These are phyloP conservation scores for Melanotaenia pygmaea DNA, from an alignment of 2,797 vertebrate genomes.

Conservation along the genomic window DNA sequence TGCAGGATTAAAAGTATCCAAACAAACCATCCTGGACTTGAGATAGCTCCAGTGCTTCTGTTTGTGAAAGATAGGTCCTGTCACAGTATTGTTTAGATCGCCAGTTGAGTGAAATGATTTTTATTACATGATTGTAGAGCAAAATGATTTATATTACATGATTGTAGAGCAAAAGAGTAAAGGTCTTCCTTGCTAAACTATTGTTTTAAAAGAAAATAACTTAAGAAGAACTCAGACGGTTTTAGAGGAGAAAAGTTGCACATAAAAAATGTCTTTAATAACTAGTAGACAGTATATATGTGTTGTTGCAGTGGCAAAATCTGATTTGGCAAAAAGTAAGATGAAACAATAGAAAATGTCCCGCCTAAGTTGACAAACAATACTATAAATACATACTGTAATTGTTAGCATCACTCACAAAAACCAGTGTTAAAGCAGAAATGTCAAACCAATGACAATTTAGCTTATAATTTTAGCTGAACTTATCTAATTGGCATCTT, in stretches of 20 bases:
- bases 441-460: neutral
- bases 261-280: conserved; percentile 1
- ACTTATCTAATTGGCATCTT: conserved; percentile 14
- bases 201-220: conserved; percentile 14
- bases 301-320: no score
- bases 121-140: conserved; percentile 18
- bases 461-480: conserved; percentile 1
- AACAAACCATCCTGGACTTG: conserved; percentile 21
- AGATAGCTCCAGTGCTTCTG: conserved; percentile 39
- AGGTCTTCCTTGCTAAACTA: conserved; percentile 29
- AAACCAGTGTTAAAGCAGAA: conserved; percentile 5
- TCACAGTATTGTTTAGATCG: conserved; percentile 9
- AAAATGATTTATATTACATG: conserved; percentile 31
- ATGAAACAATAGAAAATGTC: no score
- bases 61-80: conserved; percentile 25
- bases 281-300: neutral
- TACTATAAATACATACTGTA: neutral
- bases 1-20: conserved; percentile 36
- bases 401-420: neutral
- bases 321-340: no score
- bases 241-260: conserved; percentile 5
- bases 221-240: conserved; percentile 24
- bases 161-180: conserved; percentile 18
- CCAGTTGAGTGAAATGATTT: conserved; percentile 27
- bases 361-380: neutral